phyloP scores from a whole-genome alignment of 2,113 vertebrate genomes.

The Mixornis gularis region DNA sequence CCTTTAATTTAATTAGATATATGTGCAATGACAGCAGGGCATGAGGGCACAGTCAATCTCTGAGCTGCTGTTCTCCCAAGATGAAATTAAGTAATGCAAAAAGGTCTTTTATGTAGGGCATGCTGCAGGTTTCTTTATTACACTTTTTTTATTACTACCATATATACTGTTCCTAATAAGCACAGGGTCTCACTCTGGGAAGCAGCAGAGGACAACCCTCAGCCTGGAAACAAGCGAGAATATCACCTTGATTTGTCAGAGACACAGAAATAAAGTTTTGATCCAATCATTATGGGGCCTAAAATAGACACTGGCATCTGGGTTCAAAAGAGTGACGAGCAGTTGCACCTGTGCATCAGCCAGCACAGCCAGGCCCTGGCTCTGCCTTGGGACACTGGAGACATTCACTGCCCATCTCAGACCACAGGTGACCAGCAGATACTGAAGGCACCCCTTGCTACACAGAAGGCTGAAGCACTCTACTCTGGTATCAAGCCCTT shows the following conservation, averaged over 20 bases:
- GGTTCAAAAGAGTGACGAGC: background rate
- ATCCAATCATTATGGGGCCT: background rate
- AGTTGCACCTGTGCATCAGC: background rate
- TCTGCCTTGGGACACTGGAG: background rate
- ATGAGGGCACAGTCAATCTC: background rate
- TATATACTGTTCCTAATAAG: background rate
- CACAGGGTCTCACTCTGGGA: background rate
- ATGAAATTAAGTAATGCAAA: background rate
- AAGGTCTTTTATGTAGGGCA: background rate
- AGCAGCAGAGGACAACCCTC: background rate
- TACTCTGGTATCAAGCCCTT: background rate
- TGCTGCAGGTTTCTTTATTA: background rate
- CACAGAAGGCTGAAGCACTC: background rate
- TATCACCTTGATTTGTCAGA: background rate
- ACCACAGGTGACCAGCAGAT: background rate
- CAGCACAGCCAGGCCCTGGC: background rate
- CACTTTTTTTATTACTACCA: background rate
- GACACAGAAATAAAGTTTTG: background rate
- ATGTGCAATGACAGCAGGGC: conserved; percentile 26
- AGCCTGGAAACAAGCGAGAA: background rate
- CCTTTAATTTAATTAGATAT: conserved; percentile 60
- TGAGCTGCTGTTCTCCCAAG: background rate
- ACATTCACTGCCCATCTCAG: fast-evolving
- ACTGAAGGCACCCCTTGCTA: background rate
- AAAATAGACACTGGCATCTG: background rate